Percentiles rank a stretch among this genome's conserved stretches.
phyloP scores from a whole-genome alignment of 2,113 vertebrate genomes.

The Tichodroma muraria region DNA sequence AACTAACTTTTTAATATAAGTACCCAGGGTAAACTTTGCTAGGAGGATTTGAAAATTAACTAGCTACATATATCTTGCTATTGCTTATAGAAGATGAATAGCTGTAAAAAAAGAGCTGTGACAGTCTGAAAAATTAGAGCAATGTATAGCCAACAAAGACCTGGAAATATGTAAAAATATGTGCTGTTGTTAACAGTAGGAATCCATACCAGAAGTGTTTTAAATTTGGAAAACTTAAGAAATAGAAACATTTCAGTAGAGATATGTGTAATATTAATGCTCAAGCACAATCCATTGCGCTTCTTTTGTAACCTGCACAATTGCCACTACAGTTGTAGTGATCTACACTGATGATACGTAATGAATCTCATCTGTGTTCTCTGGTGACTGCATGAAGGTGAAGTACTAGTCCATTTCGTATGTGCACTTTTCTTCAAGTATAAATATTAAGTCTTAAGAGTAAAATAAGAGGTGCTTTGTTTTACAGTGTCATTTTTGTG shows the following conservation, averaged over 20 bases:
- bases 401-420: background rate
- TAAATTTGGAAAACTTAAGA: background rate
- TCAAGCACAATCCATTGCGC: background rate
- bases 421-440: background rate
- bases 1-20: background rate
- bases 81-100: background rate
- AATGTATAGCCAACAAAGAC: background rate
- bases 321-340: background rate
- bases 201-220: background rate
- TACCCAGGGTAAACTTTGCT: background rate
- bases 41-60: background rate
- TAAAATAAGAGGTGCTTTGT: background rate
- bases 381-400: background rate
- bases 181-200: background rate
- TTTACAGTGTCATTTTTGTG: background rate
- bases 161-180: background rate
- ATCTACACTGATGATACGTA: background rate
- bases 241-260: background rate
- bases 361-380: background rate
- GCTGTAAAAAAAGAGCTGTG: background rate
- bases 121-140: background rate
- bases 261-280: background rate
- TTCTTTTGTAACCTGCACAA: background rate
- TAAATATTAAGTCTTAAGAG: background rate
- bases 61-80: background rate